phyloP scores from a whole-genome alignment of 2,797 vertebrate species.

The Liasis olivaceus region DNA sequence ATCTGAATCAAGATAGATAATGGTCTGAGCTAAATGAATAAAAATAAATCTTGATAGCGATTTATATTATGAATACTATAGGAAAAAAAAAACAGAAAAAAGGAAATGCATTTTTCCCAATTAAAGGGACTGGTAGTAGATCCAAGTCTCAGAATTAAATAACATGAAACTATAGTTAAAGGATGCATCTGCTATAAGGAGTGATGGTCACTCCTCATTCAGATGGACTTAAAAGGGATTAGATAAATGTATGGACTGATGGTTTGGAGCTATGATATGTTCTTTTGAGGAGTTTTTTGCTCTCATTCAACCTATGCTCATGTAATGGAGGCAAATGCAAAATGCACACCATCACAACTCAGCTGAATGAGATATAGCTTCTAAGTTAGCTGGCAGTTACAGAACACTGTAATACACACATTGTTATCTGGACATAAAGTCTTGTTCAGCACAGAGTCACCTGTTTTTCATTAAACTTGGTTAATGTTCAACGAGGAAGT shows the following conservation, averaged over 20 bases:
- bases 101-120: neutral
- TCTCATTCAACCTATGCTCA: neutral
- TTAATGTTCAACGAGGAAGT: neutral
- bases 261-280: neutral
- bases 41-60: neutral
- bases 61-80: neutral
- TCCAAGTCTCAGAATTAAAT: neutral
- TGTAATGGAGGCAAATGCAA: too few species aligned
- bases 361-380: neutral
- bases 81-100: neutral
- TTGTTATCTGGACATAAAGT: neutral
- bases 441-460: neutral
- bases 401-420: neutral
- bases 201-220: neutral
- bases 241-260: neutral
- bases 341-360: neutral
- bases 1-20: neutral
- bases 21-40: neutral
- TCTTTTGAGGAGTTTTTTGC: neutral
- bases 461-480: neutral
- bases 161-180: neutral
- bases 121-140: neutral
- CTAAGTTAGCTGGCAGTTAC: neutral
- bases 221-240: neutral
- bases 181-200: neutral